These are phyloP conservation scores for Hemiscyllium ocellatum DNA, from an alignment of 2,113 vertebrate genomes.

Conservation along the genomic window DNA sequence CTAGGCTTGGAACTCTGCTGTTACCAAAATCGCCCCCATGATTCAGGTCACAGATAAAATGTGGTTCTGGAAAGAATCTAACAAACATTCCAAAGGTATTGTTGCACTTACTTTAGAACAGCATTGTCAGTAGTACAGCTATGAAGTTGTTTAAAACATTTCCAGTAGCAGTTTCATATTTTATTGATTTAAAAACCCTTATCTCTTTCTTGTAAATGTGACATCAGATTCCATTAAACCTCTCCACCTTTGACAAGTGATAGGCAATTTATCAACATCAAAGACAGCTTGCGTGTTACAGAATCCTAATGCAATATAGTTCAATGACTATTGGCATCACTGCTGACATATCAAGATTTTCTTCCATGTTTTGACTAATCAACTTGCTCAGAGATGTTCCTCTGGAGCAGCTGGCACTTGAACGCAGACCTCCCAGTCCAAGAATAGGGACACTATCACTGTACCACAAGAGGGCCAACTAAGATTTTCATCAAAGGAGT, in stretches of 20 bases:
- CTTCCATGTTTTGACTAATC: too few relatives aligned
- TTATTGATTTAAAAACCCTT: slow-evolving; percentile 12
- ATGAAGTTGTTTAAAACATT: slow-evolving; percentile 20
- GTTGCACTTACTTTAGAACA: neutral
- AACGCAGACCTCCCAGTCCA: too few relatives aligned
- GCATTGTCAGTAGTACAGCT: too few relatives aligned
- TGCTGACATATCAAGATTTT: neutral
- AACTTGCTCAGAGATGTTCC: too few relatives aligned
- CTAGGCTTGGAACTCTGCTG: neutral
- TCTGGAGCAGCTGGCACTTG: too few relatives aligned
- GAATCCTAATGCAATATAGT: slow-evolving; percentile 21
- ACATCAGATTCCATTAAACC: slow-evolving; percentile 40
- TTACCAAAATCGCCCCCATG: neutral
- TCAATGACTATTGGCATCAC: neutral
- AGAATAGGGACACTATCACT: too few relatives aligned
- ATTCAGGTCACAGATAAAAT: neutral
- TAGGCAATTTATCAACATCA: slow-evolving; percentile 48
- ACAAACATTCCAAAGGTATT: neutral
- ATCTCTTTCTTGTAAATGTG: slow-evolving; percentile 41
- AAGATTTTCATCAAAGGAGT: neutral
- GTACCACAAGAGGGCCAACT: too few relatives aligned
- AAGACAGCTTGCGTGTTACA: slow-evolving; percentile 44
- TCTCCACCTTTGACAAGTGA: slow-evolving; percentile 44
- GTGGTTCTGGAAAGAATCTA: neutral
- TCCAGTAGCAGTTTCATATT: slow-evolving; percentile 25